Conservation (phyloP, 2,113 vertebrate genomes). For the Condylura cristata region DNA sequence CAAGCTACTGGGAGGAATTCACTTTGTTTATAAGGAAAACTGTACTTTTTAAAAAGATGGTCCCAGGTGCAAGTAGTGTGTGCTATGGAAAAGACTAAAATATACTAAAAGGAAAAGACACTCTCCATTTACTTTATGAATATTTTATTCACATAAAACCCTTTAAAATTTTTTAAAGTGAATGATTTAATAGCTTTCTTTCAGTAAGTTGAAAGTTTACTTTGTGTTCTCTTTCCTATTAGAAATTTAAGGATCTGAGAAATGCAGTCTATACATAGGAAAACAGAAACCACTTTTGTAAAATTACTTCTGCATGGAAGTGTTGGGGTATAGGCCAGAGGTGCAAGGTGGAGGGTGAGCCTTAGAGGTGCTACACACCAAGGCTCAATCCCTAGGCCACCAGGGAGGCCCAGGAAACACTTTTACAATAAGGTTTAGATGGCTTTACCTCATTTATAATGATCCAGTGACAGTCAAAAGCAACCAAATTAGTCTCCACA, state of each 20-base stretch:
- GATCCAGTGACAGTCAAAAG: slow-evolving; percentile 99
- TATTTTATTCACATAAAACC: background rate
- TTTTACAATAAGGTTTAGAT: slow-evolving; percentile 50
- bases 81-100: slow-evolving; percentile 36
- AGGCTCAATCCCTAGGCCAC: too few relatives aligned
- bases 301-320: too few relatives aligned
- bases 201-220: slow-evolving; percentile 64
- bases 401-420: too few relatives aligned
- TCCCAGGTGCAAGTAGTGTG: slow-evolving; percentile 14
- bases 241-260: slow-evolving; percentile 71
- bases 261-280: slow-evolving; percentile 43
- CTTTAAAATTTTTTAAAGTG: slow-evolving; percentile 44
- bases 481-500: slow-evolving; percentile 98
- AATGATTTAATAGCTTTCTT: slow-evolving; percentile 47
- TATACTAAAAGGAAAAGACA: background rate
- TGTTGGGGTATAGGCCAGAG: too few relatives aligned
- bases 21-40: slow-evolving; percentile 22
- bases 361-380: too few relatives aligned
- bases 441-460: slow-evolving; percentile 98
- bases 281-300: slow-evolving; percentile 60
- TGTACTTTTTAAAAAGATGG: slow-evolving; percentile 55
- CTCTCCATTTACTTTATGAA: slow-evolving; percentile 39
- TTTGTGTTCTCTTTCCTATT: slow-evolving; percentile 68
- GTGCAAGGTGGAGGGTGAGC: too few relatives aligned
- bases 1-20: slow-evolving; percentile 32